phyloP scores from a whole-genome alignment of 1,140 invertebrate species.

The Nasonia longicornis region DNA sequence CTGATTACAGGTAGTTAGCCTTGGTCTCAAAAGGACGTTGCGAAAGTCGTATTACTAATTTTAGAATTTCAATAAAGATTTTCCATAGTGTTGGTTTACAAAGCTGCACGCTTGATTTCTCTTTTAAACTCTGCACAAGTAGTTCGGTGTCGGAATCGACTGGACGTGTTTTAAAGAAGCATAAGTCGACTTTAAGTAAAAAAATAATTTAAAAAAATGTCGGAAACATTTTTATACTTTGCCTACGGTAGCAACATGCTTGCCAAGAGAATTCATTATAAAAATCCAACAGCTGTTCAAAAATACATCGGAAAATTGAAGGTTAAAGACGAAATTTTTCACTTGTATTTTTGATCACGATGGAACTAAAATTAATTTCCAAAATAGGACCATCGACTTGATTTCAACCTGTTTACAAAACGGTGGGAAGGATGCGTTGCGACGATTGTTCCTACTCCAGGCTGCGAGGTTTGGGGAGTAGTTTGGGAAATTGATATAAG shows the following conservation, averaged over 20 bases:
- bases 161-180: no score
- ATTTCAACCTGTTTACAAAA: conserved; percentile 76
- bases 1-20: no score
- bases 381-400: conserved; percentile 74
- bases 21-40: no score
- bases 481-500: conserved; percentile 80
- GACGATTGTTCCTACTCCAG: conserved; percentile 77
- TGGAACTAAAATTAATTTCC: neutral
- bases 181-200: no score
- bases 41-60: no score
- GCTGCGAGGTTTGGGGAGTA: conserved; percentile 80
- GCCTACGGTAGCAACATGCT: neutral
- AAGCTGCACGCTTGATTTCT: no score
- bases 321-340: neutral
- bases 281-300: neutral
- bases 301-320: neutral
- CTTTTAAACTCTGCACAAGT: no score
- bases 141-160: no score
- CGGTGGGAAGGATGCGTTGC: conserved; percentile 81
- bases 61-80: neutral
- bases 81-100: neutral
- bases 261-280: neutral
- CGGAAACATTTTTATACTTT: no score
- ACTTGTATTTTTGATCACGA: neutral
- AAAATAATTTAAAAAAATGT: no score